Evolutionary conservation across 2,888 invertebrate species (phyloP).

Genomic region (Pyrochroa serraticornis): DNA sequence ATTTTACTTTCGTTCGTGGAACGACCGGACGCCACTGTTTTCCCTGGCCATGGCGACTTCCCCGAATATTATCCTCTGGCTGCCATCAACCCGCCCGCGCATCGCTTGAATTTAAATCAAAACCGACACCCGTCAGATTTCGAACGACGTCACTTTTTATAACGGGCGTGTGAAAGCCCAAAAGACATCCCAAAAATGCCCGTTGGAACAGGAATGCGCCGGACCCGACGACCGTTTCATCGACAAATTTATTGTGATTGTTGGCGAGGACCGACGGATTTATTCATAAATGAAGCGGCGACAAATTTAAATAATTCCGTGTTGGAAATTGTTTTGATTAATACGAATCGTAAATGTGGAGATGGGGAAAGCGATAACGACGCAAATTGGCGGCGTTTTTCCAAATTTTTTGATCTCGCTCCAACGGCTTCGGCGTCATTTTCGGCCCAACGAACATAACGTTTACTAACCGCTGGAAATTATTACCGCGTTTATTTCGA

Average conservation of each 20-base stretch:
- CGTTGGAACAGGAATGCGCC: background rate
- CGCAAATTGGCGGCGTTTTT: too few species aligned
- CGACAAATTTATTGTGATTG: constrained; percentile 23
- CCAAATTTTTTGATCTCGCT: too few species aligned
- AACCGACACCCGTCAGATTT: constrained; percentile 28
- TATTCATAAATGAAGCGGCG: background rate
- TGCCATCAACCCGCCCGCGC: constrained; percentile 41
- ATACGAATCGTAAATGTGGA: too few species aligned
- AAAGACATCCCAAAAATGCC: background rate
- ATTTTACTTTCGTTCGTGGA: constrained; percentile 19
- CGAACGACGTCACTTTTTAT: too few species aligned
- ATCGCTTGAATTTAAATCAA: constrained; percentile 49
- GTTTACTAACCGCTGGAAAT: too few species aligned
- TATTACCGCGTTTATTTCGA: too few species aligned
- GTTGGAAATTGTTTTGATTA: too few species aligned
- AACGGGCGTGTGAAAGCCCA: background rate
- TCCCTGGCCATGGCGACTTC: constrained; percentile 33
- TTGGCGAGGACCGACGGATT: constrained; percentile 18
- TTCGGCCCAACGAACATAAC: too few species aligned
- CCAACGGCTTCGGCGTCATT: too few species aligned
- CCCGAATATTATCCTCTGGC: constrained; percentile 29
- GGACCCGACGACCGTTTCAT: background rate
- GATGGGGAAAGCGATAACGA: too few species aligned
- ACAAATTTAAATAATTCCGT: too few species aligned
- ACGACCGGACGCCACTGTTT: constrained; percentile 30